These are phyloP conservation scores for Dryocosmus kuriphilus DNA, from an alignment of 2,888 invertebrate genomes.

Conservation along the genomic window DNA sequence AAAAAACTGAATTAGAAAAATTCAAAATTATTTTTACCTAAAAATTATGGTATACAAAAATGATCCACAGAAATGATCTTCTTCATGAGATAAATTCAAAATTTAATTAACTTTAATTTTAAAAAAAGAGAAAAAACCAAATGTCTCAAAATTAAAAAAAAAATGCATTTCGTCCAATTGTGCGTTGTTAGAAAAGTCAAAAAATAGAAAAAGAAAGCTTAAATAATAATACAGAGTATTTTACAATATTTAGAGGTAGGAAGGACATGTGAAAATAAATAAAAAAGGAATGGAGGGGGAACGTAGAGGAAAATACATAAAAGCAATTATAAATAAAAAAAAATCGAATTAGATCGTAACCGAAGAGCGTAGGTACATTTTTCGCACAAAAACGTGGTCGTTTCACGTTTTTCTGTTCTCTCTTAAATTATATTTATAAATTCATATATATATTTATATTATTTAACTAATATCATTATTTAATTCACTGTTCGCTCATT, in stretches of 20 bases:
- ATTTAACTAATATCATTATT: slow-evolving; percentile 45
- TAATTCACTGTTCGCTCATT: slow-evolving; percentile 48
- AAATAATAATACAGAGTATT: slow-evolving; percentile 43
- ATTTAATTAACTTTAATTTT: too few relatives aligned
- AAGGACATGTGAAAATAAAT: slow-evolving; percentile 51
- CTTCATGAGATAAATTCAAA: too few relatives aligned
- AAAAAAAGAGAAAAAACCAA: too few relatives aligned
- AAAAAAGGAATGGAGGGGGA: slow-evolving; percentile 50
- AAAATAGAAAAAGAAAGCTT: not conserved
- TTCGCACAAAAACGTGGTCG: slow-evolving; percentile 49
- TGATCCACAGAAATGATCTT: too few relatives aligned
- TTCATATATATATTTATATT: slow-evolving; percentile 51
- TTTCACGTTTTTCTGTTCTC: slow-evolving; percentile 41
- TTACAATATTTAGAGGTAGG: slow-evolving; percentile 50
- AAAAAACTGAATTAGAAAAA: too few relatives aligned
- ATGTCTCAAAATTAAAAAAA: too few relatives aligned
- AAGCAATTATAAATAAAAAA: slow-evolving; percentile 64
- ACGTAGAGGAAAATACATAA: slow-evolving; percentile 61
- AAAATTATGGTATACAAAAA: too few relatives aligned
- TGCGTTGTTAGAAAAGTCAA: not conserved
- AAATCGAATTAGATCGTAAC: slow-evolving; percentile 55
- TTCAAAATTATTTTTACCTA: too few relatives aligned
- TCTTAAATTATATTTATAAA: slow-evolving; percentile 54
- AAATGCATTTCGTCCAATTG: too few relatives aligned
- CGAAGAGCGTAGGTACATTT: slow-evolving; percentile 54